A percentile compares a stretch with the other conserved stretches of the same genome.
These are phyloP conservation scores for Octodon degus DNA, from an alignment of 2,113 vertebrate genomes.

Conservation along the genomic window DNA sequence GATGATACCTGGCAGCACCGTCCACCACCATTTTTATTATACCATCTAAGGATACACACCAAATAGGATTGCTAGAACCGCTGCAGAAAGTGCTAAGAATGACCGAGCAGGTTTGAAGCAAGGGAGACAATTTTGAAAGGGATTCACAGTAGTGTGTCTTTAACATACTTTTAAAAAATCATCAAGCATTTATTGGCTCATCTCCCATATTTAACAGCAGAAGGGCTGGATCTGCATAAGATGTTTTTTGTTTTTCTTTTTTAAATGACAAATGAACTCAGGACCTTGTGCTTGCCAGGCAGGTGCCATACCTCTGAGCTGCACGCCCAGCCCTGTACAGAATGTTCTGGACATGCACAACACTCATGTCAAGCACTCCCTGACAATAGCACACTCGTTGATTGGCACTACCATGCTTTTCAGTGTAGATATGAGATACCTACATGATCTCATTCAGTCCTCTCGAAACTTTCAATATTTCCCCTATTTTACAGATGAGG, in stretches of 20 bases:
- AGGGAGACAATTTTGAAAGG: neutral
- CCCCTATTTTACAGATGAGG: neutral
- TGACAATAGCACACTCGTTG: neutral
- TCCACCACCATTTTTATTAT: neutral
- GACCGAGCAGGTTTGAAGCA: neutral
- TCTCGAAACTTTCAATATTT: neutral
- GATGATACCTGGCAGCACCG: neutral
- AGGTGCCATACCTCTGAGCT: no score
- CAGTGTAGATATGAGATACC: neutral
- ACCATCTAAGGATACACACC: neutral
- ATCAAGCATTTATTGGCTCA: neutral
- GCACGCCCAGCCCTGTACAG: no score
- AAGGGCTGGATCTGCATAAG: neutral
- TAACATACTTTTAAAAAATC: neutral
- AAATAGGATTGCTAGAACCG: neutral
- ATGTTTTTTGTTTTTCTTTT: no score
- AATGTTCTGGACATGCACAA: fast-evolving
- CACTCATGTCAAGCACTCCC: neutral
- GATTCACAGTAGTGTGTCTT: neutral
- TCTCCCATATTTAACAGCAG: neutral
- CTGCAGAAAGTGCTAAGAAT: neutral
- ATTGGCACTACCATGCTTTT: fast-evolving
- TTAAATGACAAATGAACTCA: no score
- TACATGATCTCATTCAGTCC: no score
- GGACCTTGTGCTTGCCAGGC: no score